Base-by-base conservation (phyloP, 2,888 invertebrate genomes). In the Cordylochernes scorpioides region DNA sequence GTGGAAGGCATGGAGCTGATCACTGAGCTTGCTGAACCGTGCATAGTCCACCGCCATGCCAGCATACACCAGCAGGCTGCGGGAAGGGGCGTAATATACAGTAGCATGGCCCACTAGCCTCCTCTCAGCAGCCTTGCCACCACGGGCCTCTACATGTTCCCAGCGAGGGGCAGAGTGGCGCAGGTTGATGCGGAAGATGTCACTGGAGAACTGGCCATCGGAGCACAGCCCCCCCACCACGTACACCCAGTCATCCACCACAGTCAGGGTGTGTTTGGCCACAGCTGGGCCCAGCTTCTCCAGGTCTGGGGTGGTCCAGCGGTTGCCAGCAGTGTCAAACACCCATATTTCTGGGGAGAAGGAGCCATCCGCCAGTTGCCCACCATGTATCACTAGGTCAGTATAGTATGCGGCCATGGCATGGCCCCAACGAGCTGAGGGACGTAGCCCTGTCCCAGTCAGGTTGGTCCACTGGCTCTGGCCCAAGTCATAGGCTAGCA, bases 51-150 rank as follows among this genome's bases (percentile, higher is more conserved):
- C 71, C 1, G 68, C 66, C 13, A 78, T 71, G 1, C 88, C 88
- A 1, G 86, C 86, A 48, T 82, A 88, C 16, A 88, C 67, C 16
- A 86, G 58, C 25, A 88, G 59, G 0, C 84, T 77, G 52, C 75
- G 69, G 1, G 77, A 71, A 32, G 69, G 65, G 13, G 64, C 56
- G 52, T 88, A 80, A 52, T 73, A 84, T 1, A 80, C 74, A 0
- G 82, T 72, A 0, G 75, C 69, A 49, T 91, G 88, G 0, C 84
- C 84, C 1, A 82, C 78, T 12, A 88, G 67, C 8, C 84, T 62
- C 1, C 80, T 69, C 44, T 77, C 75, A 28, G 78, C 52, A 41
- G 71, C 67, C 50, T 80, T 82, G 1, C 84, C 84, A 15, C 84
- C 86, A 25, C 74, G 63, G 0, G 73, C 66, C 44, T 63, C 62